These are phyloP conservation scores for Phallusia fumigata DNA, from an alignment of 23 tunicate genomes.

Conservation along the genomic window DNA sequence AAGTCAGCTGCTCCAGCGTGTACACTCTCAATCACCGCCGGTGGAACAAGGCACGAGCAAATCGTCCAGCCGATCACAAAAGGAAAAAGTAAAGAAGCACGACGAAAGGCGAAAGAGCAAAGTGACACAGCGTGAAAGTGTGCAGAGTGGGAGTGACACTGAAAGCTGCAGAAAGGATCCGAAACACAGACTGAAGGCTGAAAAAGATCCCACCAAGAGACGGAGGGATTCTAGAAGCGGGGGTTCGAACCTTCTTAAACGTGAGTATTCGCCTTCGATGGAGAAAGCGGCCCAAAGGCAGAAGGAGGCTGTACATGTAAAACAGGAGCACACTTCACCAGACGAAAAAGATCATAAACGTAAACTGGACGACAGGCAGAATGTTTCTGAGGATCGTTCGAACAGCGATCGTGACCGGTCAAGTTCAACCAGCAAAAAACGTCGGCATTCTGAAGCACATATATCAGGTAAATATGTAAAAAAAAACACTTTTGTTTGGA, in stretches of 20 bases:
- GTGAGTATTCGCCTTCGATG: conserved; percentile 58
- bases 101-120: background rate
- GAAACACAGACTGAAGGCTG: conserved; percentile 3
- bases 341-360: background rate
- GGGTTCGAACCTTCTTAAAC: conserved; percentile 39
- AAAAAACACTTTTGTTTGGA: too few relatives aligned
- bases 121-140: background rate
- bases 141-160: background rate
- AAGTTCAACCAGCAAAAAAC: conserved; percentile 7
- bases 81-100: background rate
- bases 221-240: background rate
- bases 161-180: background rate
- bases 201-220: conserved; percentile 4
- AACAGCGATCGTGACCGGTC: background rate
- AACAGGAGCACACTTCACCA: background rate
- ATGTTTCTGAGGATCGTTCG: background rate
- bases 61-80: background rate
- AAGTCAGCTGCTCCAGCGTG: background rate
- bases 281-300: background rate
- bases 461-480: background rate
- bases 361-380: background rate
- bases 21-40: conserved; percentile 6
- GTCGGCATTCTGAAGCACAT: conserved; percentile 23
- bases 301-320: background rate
- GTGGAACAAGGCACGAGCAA: background rate